phyloP scores from a whole-genome alignment of 2,888 invertebrate species.

The Aethes cnicana region DNA sequence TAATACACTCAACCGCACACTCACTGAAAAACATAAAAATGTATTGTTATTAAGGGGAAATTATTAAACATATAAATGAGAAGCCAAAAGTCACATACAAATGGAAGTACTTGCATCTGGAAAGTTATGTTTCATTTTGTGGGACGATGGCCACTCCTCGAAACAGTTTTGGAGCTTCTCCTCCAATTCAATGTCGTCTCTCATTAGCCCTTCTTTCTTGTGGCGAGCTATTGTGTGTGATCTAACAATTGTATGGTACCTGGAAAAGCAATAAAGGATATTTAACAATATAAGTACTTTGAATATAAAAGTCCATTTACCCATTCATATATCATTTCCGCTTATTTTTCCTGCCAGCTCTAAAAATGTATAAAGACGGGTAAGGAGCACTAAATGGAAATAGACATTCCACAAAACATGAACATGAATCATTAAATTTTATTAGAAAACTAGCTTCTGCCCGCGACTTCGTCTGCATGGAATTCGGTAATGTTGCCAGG shows the following conservation, averaged over 20 bases:
- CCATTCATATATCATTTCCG: too few relatives aligned
- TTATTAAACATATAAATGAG: neutral
- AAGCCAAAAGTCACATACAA: conserved; percentile 49
- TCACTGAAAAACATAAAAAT: conserved; percentile 53
- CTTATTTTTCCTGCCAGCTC: too few relatives aligned
- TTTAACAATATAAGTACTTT: neutral
- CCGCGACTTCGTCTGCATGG: too few relatives aligned
- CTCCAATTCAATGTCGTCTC: conserved; percentile 54
- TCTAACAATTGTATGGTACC: conserved; percentile 70
- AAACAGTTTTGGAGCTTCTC: conserved; percentile 54
- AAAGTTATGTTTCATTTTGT: conserved; percentile 47
- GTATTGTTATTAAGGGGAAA: neutral
- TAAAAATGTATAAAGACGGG: too few relatives aligned
- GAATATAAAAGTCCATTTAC: neutral
- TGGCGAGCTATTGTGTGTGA: conserved; percentile 58
- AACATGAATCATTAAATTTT: too few relatives aligned
- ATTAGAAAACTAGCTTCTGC: too few relatives aligned
- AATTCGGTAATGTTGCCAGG: too few relatives aligned
- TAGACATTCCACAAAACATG: too few relatives aligned
- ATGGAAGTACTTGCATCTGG: conserved; percentile 56
- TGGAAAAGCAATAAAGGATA: conserved; percentile 39
- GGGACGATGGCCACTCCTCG: conserved; percentile 58
- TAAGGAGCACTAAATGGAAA: too few relatives aligned
- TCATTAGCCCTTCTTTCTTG: conserved; percentile 60
- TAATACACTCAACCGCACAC: conserved; percentile 64